Percentiles rank a stretch among this genome's conserved stretches.
Evolutionary conservation across 2,888 invertebrate genomes (phyloP).

Genomic region (Protodeltote pygarga): DNA sequence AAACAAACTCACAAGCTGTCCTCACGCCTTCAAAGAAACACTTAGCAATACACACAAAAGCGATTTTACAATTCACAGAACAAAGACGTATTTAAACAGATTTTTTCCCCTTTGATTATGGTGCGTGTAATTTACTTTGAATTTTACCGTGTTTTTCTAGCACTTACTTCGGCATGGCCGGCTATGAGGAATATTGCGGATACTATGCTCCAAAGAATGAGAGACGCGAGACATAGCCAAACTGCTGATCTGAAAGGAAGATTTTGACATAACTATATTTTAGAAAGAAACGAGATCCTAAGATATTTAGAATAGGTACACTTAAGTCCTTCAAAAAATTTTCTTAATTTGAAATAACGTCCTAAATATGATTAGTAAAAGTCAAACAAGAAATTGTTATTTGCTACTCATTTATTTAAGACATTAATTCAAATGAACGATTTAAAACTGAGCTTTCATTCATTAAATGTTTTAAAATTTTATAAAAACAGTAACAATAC

Average conservation of each 20-base stretch:
- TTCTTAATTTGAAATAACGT: too few relatives aligned
- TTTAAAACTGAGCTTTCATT: too few relatives aligned
- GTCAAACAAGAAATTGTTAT: too few relatives aligned
- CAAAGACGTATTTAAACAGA: constrained; percentile 43
- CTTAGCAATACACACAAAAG: constrained; percentile 50
- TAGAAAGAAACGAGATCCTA: too few relatives aligned
- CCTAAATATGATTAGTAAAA: too few relatives aligned
- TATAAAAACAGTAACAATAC: too few relatives aligned
- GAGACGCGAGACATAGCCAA: constrained; percentile 86
- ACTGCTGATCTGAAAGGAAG: constrained; percentile 80
- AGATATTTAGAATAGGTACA: too few relatives aligned
- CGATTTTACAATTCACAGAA: constrained; percentile 43
- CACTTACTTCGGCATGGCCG: constrained; percentile 88
- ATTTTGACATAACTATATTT: too few relatives aligned
- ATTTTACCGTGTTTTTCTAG: constrained; percentile 11
- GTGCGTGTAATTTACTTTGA: constrained; percentile 34
- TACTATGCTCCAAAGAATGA: constrained; percentile 88
- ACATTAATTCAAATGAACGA: too few relatives aligned
- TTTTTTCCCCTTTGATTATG: constrained; percentile 42
- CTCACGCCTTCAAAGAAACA: constrained; percentile 51
- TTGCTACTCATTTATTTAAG: too few relatives aligned
- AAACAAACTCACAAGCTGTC: constrained; percentile 11
- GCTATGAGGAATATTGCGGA: constrained; percentile 87
- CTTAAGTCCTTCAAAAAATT: too few relatives aligned
- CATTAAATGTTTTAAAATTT: too few relatives aligned